Conservation (phyloP, 1,140 invertebrate species). For the Ephestia elutella region DNA sequence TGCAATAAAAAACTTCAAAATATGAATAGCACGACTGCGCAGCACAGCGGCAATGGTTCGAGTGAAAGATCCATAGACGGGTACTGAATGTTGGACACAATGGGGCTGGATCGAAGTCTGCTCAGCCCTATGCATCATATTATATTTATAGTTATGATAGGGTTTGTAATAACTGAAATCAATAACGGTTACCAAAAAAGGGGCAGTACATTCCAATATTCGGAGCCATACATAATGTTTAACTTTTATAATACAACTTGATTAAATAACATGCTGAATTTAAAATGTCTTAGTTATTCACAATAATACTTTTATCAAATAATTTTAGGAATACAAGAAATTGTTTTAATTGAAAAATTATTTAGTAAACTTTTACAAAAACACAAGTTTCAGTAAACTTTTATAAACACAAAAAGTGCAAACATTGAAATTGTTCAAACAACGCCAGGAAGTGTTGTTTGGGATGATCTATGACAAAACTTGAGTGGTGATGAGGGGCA, state of each 20-base stretch:
- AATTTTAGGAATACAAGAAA: too few relatives aligned
- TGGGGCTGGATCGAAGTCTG: constrained; percentile 41
- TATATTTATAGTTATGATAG: constrained; percentile 49
- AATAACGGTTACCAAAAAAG: constrained; percentile 27
- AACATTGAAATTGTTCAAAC: too few relatives aligned
- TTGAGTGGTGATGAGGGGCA: constrained; percentile 41
- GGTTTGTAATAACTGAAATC: constrained; percentile 49
- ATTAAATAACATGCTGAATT: too few relatives aligned
- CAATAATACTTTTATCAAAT: too few relatives aligned
- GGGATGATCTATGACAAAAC: constrained; percentile 5
- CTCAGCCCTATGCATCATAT: constrained; percentile 38
- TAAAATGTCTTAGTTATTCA: too few relatives aligned
- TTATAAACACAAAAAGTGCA: too few relatives aligned
- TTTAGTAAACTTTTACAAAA: too few relatives aligned
- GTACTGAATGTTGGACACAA: constrained; percentile 45
- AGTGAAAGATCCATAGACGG: constrained; percentile 49
- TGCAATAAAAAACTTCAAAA: constrained; percentile 32
- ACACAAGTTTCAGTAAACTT: too few relatives aligned
- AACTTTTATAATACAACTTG: too few relatives aligned
- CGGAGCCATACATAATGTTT: not conserved
- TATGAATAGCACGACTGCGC: constrained; percentile 51
- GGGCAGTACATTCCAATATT: not conserved
- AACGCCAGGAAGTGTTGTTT: too few relatives aligned
- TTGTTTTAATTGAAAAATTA: too few relatives aligned
- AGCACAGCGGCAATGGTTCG: constrained; percentile 41